Percentiles rank a stretch among this genome's conserved stretches.
Conservation (phyloP, 2,113 vertebrate genomes). For the Verasper variegatus region DNA sequence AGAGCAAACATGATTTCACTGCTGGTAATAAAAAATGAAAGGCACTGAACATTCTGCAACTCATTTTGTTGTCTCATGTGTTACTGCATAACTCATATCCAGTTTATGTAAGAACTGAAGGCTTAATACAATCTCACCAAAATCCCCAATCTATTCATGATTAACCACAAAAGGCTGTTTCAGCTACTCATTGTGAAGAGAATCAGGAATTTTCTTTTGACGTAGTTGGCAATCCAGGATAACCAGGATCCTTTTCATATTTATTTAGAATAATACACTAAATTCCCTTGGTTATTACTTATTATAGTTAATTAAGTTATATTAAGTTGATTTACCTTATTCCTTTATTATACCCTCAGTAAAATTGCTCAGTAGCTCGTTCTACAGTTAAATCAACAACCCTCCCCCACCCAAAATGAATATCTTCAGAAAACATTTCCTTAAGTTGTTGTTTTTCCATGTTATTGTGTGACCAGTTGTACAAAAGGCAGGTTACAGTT, state of each 20-base stretch:
- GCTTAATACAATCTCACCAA: slow-evolving; percentile 3
- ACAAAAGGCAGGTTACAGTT: not conserved
- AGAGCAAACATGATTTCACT: not conserved
- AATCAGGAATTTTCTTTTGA: not conserved
- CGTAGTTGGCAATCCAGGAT: not conserved
- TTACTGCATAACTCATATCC: slow-evolving; percentile 13
- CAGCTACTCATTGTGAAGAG: not conserved
- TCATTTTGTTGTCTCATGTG: slow-evolving; percentile 24
- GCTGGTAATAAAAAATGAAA: slow-evolving; percentile 17
- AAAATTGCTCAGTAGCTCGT: not conserved
- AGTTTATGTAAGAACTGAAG: not conserved
- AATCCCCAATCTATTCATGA: not conserved
- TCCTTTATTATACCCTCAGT: not conserved
- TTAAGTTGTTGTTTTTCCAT: not conserved
- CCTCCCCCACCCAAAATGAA: not conserved
- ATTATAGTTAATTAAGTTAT: not conserved
- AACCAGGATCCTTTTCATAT: not conserved
- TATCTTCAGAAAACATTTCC: too few relatives aligned
- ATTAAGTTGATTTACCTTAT: not conserved
- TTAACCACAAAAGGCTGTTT: slow-evolving; percentile 19
- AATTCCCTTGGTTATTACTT: not conserved
- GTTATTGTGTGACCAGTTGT: not conserved
- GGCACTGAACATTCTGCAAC: slow-evolving; percentile 8
- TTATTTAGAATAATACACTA: not conserved
- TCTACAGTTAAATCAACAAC: slow-evolving; percentile 1